Evolutionary conservation across 30 jellyfish, hydroid and myxozoan species (phyloP), one percentile per base, ranked within the genome.

Genomic region (Aurelia coerulea): DNA sequence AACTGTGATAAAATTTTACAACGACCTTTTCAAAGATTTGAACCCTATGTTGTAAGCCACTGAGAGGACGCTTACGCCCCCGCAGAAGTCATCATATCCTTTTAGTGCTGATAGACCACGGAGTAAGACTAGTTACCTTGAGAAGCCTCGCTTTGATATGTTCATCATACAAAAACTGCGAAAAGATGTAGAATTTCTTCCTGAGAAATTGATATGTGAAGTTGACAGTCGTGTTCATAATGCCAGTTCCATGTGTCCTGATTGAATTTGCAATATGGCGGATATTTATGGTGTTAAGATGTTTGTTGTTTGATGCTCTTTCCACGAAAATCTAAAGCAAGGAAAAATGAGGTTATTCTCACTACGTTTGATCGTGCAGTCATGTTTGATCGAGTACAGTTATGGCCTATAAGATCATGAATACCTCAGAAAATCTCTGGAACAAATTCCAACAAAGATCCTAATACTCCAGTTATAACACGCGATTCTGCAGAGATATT

Each of bases 231-330:
- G 99, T 95, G 91, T 95, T 95, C 99, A 95, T 95, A 78, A 95
- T 95, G 52, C 99, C 99, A 50, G 97, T 89, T 4, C 99, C 99
- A 69, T 95, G 99, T 14, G 99, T 95, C 23, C 99, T 95, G n/a
- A 95, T 95, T 3, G 99, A 95, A 65, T 95, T 95, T 65, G 99
- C 99, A 68, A 95, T 90, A 65, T 95, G 99, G 79, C 97, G 97
- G 84, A 95, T 95, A 92, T 95, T 95, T 75, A 95, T 95, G 0
- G 99, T 95, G 84, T 95, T 95, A 50, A 95, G 76, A 73, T 95
- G 99, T 69, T 95, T 95, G 81, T 90, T 95, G 88, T 95, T 95
- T 3, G 99, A 95, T 17, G 99, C 99, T 41, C 99, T 82, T 54
- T 95, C 99, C 37, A 95, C 97, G 69, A 95, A 95, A 11, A 95